Evolutionary conservation across 2,888 invertebrate genomes (phyloP), one percentile per base, ranked within the genome.

Genomic region (Drosophila sordidula): DNA sequence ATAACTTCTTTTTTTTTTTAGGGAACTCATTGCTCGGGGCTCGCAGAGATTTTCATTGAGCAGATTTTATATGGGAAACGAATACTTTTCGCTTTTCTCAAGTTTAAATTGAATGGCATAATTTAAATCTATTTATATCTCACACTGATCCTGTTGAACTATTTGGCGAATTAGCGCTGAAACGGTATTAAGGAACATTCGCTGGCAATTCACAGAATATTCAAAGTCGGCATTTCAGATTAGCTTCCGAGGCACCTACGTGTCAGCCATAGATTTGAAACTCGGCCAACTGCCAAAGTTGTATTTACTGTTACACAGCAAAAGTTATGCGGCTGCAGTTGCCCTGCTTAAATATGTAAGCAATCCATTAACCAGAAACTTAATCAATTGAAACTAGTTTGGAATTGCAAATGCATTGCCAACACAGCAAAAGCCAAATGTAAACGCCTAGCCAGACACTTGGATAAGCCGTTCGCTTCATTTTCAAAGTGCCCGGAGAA

Each of bases 361-460:
- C 84, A 88, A 85, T 75, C 88, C 88, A 85, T 85, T 85, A 85
- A 85, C 84, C 78, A 88, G 78, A 78, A 88, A 88, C 83, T 86
- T 80, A 84, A 84, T 84, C 84, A 86, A 88, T 85, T 83, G 88
- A 72, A 85, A 86, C 88, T 68, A 70, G 80, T 72, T 80, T 74
- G 70, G 83, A 82, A 84, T 79, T 65, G 84, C 73, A 88, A 88
- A 82, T 82, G 83, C 75, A 78, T 64, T 79, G 77, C 63, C 68
- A 80, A 65, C 85, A 65, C 80, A 75, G 78, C 64, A 76, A 49
- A 76, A 58, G 71, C 41, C 51, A 55, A 71, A 66, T 59, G 70
- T 58, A 75, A 75, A 50, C 64, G 70, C 58, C 58, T 32, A n/a
- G 62, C 38, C 73, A 64, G 69, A 63, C 61, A 65, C 76, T 54